These are phyloP conservation scores for Psilopogon haemacephalus DNA, from an alignment of 2,113 vertebrate genomes.

Conservation along the genomic window DNA sequence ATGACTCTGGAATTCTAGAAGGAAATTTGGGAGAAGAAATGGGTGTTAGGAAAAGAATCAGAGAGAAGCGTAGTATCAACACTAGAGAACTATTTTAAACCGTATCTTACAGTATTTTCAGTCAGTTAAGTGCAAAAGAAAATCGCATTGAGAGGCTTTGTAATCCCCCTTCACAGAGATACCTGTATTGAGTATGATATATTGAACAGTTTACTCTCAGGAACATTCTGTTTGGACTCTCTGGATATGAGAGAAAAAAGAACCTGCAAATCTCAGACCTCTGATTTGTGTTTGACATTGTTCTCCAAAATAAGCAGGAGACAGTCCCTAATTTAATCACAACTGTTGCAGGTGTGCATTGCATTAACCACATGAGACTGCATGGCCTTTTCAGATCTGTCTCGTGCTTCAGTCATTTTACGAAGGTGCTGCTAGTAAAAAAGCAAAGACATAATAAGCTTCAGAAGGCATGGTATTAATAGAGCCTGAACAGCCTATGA, in stretches of 20 bases:
- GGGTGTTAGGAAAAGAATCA: neutral
- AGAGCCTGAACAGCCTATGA: neutral
- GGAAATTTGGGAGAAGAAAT: conserved; percentile 25
- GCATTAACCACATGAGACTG: neutral
- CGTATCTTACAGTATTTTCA: neutral
- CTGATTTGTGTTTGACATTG: neutral
- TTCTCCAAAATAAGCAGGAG: neutral
- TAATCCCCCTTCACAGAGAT: neutral
- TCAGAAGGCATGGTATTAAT: neutral
- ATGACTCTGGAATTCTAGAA: conserved; percentile 80
- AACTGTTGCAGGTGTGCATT: neutral
- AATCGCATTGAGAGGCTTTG: neutral
- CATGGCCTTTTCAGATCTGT: fast-evolving
- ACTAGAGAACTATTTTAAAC: neutral
- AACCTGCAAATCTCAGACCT: neutral
- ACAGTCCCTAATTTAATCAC: neutral
- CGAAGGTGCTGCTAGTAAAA: neutral
- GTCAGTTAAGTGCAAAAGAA: neutral
- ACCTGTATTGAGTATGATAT: fast-evolving
- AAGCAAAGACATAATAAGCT: neutral
- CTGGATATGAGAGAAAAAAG: neutral
- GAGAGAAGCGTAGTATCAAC: neutral
- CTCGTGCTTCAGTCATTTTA: neutral
- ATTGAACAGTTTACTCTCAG: neutral
- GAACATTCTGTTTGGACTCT: neutral